Evolutionary conservation across 2,888 invertebrate species (phyloP), one percentile per base, ranked within the genome.

Genomic region (Netelia melanura): DNA sequence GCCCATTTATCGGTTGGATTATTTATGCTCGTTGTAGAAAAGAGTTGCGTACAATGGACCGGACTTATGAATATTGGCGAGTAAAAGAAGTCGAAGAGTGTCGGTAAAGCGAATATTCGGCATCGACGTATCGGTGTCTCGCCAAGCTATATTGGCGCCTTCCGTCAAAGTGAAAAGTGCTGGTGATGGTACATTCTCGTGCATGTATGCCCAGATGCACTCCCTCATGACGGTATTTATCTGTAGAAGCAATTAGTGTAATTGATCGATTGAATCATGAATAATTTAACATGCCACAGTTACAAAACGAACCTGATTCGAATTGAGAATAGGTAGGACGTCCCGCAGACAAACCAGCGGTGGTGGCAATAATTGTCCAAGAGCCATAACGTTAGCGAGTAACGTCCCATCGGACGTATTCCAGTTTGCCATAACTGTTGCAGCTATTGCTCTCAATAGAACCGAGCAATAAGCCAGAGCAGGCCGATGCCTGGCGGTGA

Each of bases 171-270:
- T 93, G 65, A 98, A 98, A 10, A 97, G 93, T 0, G 97, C 97
- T 0, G 98, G 98, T 0, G 98, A 97, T 0, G 98, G 98, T 25
- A 98, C 97, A 92, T 98, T 96, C 91, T 98, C 98, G 87, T 97
- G 96, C 93, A 98, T 96, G 92, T 98, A 98, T 90, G 96, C 97
- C 98, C 98, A 98, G 80, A 98, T 95, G 90, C 97, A 97, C 91
- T 98, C 98, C 71, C 97, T 95, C 87, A 98, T 93, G 76, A 98
- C 95, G 89, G 97, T 95, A 3, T 97, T 97, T 86, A 98, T 96
- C 97, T 96, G 91, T 62, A 71, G 14, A 43, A 54, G 17, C 76
- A 65, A 56, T 11, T 43, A 23, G 14, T 54, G 0, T 30, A 52
- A 61, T 52, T 11, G 3, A 82, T 48, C 76, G 82, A 70, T 61